Conservation (phyloP, 2,113 vertebrate genomes). For the Hylia prasina region DNA sequence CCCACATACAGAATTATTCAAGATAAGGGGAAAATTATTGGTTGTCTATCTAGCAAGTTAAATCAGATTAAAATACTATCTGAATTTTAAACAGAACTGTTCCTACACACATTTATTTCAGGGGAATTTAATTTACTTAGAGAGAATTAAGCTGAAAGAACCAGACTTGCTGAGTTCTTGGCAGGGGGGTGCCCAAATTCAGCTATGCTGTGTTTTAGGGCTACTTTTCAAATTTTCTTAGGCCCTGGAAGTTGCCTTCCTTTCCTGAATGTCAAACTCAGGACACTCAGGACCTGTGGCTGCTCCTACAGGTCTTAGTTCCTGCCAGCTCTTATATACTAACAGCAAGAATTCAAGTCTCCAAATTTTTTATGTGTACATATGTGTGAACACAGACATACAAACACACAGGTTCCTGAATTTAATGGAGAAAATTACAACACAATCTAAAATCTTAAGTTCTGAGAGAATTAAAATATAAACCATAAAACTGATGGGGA, state of each 20-base stretch:
- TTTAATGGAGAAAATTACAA: not conserved
- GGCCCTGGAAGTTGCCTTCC: not conserved
- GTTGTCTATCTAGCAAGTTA: conserved; percentile 34
- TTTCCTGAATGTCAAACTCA: not conserved
- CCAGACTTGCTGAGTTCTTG: not conserved
- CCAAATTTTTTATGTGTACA: not conserved
- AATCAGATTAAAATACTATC: conserved; percentile 37
- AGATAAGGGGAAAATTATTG: conserved; percentile 47
- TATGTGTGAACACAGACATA: not conserved
- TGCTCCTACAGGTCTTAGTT: not conserved
- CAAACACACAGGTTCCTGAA: not conserved
- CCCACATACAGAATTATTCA: not conserved
- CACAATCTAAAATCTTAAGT: not conserved
- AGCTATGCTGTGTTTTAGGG: not conserved
- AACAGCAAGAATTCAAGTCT: not conserved
- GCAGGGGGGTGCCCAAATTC: fast-evolving
- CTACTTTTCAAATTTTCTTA: not conserved
- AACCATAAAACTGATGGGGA: not conserved
- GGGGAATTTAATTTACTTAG: not conserved
- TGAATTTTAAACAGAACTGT: conserved; percentile 55
- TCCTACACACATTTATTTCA: conserved; percentile 38
- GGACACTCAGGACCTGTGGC: not conserved
- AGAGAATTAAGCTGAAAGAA: not conserved
- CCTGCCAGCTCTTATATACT: not conserved
- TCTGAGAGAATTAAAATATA: not conserved